Evolutionary conservation across 2,888 invertebrate genomes (phyloP).

Genomic region (Acrobasis repandana): DNA sequence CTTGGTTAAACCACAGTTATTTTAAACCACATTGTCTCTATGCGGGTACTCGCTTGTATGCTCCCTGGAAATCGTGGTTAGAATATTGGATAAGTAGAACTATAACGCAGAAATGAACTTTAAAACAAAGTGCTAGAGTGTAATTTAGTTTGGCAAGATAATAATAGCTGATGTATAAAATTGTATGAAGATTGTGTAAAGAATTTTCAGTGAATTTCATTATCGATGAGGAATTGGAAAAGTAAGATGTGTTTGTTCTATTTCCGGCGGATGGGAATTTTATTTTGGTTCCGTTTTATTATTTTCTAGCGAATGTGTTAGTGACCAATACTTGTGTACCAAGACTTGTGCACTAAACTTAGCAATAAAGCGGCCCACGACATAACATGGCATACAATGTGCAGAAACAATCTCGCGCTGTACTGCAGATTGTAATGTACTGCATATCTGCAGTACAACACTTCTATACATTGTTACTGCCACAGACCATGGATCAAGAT

Average conservation of each 20-base stretch:
- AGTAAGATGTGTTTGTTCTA: not conserved
- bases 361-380: too few relatives aligned
- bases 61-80: conserved; percentile 20
- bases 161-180: conserved; percentile 13
- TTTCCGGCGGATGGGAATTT: too few relatives aligned
- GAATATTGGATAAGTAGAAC: conserved; percentile 18
- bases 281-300: too few relatives aligned
- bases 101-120: not conserved
- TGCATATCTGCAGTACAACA: too few relatives aligned
- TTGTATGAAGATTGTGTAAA: conserved; percentile 18
- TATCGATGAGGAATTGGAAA: conserved; percentile 9
- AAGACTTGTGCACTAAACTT: too few relatives aligned
- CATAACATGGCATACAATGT: too few relatives aligned
- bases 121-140: conserved; percentile 1
- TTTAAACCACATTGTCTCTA: conserved; percentile 22
- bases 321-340: too few relatives aligned
- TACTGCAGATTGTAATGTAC: too few relatives aligned
- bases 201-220: conserved; percentile 15
- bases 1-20: conserved; percentile 23
- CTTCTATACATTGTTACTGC: too few relatives aligned
- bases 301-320: too few relatives aligned
- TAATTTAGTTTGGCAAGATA: conserved; percentile 1
- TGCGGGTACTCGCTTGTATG: conserved; percentile 19
- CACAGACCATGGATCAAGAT: too few relatives aligned
- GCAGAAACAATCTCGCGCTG: too few relatives aligned